Base-by-base conservation (phyloP, 2,888 invertebrate species). In the Bugulina stolonifera region DNA sequence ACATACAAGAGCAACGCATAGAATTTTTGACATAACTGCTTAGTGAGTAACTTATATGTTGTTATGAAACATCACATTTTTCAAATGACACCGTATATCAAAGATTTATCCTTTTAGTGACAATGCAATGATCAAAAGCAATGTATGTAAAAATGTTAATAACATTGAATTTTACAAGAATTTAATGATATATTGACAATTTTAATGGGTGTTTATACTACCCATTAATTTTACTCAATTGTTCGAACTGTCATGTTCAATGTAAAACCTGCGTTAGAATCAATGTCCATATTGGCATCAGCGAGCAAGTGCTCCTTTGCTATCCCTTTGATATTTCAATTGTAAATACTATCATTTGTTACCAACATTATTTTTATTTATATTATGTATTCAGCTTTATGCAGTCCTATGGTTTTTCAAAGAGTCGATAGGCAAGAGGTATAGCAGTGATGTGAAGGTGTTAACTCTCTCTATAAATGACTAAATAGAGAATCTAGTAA, bases 131-230 rank as follows among this genome's bases (percentile, higher is more conserved):
- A 64, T 64, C 64, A 64, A 64, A 43, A 64, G 64, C 2, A n/a
- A n/a, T n/a, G 5, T 23, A 57, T 57, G 57, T 57, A 22, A 22
- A 32, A 64, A 64, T 64, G 22, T 64, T 64, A 64, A 64, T 64
- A 64, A 64, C 64, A 64, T 64, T 5, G 5, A 64, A 27, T 32
- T 64, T 25, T 23, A 57, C 57, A 57, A 57, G 25, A 57, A 64
- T 64, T 14, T 3, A 25, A 64, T 64, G 64, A 29, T 64, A 29
- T 64, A 64, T 29, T 27, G 18, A 57, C 25, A 25, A 57, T 57
- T 57, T 57, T 43, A 14, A 57, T 57, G 23, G 57, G n/a, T 57
- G 57, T 14, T n/a, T 57, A 5, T 5, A 3, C 25, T 18, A 27
- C 32, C 3, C 64, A 64, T 64, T 3, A 32, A 64, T 64, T 64